Evolutionary conservation across 2,888 invertebrate genomes (phyloP).

Genomic region (Exephanes ischioxanthus): DNA sequence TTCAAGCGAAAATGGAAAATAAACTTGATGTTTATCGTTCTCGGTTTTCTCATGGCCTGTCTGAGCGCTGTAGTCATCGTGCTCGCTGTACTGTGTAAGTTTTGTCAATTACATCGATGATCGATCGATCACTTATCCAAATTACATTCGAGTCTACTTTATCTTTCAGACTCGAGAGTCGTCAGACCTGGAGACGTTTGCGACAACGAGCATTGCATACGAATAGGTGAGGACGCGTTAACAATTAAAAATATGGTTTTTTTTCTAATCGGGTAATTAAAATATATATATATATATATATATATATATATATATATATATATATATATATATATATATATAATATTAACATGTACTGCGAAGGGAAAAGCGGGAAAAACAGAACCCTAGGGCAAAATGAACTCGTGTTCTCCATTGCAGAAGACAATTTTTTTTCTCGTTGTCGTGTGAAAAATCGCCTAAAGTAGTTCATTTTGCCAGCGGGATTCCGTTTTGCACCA

Average conservation of each 20-base stretch:
- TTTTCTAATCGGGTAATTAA: neutral
- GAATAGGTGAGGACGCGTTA: slow-evolving; percentile 81
- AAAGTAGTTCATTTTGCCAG: neutral
- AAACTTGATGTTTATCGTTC: slow-evolving; percentile 69
- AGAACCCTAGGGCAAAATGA: too few species aligned
- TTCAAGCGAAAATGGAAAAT: slow-evolving; percentile 74
- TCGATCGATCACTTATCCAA: neutral
- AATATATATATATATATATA: too few species aligned
- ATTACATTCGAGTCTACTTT: neutral
- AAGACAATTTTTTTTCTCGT: too few species aligned
- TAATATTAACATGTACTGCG: too few species aligned
- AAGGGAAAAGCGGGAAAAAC: neutral
- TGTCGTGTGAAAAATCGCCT: neutral
- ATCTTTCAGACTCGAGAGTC: slow-evolving; percentile 73
- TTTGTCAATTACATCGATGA: neutral
- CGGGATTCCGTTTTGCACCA: too few species aligned
- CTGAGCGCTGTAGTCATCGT: slow-evolving; percentile 74
- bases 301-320: too few species aligned
- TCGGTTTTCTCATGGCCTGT: slow-evolving; percentile 71
- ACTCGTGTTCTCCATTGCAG: too few species aligned
- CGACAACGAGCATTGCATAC: slow-evolving; percentile 89
- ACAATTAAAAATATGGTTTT: slow-evolving; percentile 4
- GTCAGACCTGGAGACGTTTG: slow-evolving; percentile 84
- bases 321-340: too few species aligned
- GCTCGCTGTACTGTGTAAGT: slow-evolving; percentile 79